Conservation (phyloP, 53 echinoderm and acorn worm genomes). For the Patiria pectinifera region DNA sequence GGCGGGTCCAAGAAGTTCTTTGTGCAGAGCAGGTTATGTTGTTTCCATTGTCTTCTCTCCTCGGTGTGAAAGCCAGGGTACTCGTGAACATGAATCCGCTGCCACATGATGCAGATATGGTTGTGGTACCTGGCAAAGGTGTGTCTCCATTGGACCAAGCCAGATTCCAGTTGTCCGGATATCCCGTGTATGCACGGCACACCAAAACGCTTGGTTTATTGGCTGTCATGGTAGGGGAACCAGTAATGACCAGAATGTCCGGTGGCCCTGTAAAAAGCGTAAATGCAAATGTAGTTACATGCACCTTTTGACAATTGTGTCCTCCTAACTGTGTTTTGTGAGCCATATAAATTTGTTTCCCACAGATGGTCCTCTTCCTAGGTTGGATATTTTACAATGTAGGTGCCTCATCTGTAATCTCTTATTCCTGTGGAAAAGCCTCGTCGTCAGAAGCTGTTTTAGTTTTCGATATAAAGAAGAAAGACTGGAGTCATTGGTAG, state of each 20-base stretch:
- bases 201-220: neutral
- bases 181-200: constrained; percentile 7
- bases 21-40: constrained; percentile 2
- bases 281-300: too few species aligned
- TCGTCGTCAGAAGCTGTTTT: too few species aligned
- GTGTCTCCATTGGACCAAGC: neutral
- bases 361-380: too few species aligned
- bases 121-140: neutral
- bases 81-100: neutral
- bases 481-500: too few species aligned
- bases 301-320: too few species aligned
- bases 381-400: too few species aligned
- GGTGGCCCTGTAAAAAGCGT: neutral
- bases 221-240: neutral
- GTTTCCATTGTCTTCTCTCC: neutral
- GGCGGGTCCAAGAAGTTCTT: neutral
- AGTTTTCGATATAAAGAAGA: too few species aligned
- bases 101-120: neutral
- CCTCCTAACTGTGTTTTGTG: too few species aligned
- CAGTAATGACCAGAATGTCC: neutral
- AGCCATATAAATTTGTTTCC: too few species aligned
- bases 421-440: too few species aligned
- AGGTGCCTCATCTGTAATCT: too few species aligned
- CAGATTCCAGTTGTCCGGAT: constrained; percentile 15
- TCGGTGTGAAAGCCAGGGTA: constrained; percentile 10